Conservation (phyloP, 2,113 vertebrate species). For the Triplophysa tibetana region DNA sequence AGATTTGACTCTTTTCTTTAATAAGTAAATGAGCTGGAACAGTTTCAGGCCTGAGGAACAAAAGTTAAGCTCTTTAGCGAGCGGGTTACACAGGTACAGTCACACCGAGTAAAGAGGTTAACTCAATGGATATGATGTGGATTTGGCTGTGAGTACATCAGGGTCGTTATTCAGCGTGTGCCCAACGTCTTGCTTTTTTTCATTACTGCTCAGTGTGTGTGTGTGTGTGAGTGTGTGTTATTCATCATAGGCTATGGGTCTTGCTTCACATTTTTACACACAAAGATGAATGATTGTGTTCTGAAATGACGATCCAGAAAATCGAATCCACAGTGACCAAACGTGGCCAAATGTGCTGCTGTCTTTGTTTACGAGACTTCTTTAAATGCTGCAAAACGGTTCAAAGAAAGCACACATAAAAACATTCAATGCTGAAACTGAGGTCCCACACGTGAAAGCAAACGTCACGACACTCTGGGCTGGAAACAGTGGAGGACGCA, state of each 20-base stretch:
- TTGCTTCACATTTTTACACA: neutral
- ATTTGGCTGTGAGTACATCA: neutral
- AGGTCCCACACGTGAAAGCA: too few species aligned
- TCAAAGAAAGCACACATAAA: neutral
- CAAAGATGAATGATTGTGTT: neutral
- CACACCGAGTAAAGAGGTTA: too few species aligned
- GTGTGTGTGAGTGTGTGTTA: too few species aligned
- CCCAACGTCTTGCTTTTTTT: neutral
- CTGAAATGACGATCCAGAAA: neutral
- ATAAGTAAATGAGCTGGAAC: too few species aligned
- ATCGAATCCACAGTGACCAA: neutral
- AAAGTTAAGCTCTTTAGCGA: too few species aligned
- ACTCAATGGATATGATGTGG: neutral
- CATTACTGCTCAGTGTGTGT: neutral
- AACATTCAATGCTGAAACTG: neutral
- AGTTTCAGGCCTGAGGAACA: too few species aligned
- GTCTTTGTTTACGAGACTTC: neutral
- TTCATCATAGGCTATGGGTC: too few species aligned
- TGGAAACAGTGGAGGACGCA: neutral
- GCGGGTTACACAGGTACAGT: too few species aligned
- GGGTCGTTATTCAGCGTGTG: neutral
- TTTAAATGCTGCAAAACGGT: neutral
- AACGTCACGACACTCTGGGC: neutral
- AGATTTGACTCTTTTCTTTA: too few species aligned
- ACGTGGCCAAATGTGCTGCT: neutral